These are phyloP conservation scores for Arge pagana DNA, from an alignment of 2,888 invertebrate species.

Conservation along the genomic window DNA sequence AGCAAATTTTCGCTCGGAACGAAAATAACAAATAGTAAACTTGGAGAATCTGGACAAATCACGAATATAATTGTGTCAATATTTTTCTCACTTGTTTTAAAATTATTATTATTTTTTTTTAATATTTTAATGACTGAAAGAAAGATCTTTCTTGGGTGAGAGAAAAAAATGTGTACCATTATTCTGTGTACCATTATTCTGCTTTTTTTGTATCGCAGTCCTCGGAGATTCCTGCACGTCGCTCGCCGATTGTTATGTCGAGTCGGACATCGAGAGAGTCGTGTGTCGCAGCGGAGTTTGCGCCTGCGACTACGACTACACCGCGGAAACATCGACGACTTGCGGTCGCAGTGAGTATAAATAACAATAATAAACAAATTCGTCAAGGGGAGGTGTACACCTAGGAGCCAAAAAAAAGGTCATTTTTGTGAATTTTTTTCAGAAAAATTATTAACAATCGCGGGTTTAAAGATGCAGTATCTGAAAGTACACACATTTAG, in stretches of 20 bases:
- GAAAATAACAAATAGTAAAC: too few relatives aligned
- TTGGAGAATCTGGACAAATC: too few relatives aligned
- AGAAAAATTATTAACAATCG: too few relatives aligned
- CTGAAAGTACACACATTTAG: too few relatives aligned
- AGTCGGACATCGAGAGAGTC: slow-evolving; percentile 24
- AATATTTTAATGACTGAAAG: background rate
- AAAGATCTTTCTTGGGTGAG: slow-evolving; percentile 3
- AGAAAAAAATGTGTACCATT: slow-evolving; percentile 6
- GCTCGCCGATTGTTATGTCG: slow-evolving; percentile 41
- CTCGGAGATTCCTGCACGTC: slow-evolving; percentile 37
- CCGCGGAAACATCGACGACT: slow-evolving; percentile 17
- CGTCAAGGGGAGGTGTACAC: too few relatives aligned
- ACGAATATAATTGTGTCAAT: too few relatives aligned
- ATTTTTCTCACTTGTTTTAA: background rate
- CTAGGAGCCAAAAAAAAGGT: too few relatives aligned
- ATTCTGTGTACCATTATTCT: slow-evolving; percentile 34
- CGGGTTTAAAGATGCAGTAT: too few relatives aligned
- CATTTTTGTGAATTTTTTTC: too few relatives aligned
- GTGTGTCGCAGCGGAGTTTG: slow-evolving; percentile 32
- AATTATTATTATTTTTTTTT: slow-evolving; percentile 4
- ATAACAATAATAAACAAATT: too few relatives aligned
- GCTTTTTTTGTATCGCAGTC: slow-evolving; percentile 31
- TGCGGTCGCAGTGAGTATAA: slow-evolving; percentile 20
- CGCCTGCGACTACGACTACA: slow-evolving; percentile 25
- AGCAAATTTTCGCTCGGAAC: too few relatives aligned